Conservation (phyloP, 2,113 vertebrate genomes). For the Erinaceus europaeus region DNA sequence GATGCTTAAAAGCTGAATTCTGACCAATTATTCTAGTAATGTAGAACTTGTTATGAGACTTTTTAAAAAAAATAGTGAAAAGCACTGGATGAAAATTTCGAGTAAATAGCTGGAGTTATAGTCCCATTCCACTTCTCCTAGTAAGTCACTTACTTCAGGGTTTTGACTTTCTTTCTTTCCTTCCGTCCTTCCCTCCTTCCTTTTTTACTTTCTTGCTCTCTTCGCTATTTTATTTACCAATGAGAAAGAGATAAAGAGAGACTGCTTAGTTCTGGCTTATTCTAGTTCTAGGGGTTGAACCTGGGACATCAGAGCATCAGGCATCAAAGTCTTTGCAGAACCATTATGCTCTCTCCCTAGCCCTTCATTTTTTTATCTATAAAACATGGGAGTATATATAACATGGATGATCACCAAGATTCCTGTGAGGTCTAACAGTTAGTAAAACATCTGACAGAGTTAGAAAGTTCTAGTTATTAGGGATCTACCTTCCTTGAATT, state of each 20-base stretch:
- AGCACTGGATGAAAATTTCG: background rate
- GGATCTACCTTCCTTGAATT: background rate
- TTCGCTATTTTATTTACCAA: no score
- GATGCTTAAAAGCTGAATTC: background rate
- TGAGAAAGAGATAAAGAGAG: no score
- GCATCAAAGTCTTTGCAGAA: no score
- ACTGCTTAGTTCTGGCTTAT: no score
- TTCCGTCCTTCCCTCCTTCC: no score
- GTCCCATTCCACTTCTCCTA: rapidly evolving
- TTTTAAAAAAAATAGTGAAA: background rate
- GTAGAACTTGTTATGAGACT: background rate
- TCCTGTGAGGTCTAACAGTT: background rate
- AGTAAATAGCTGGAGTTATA: background rate
- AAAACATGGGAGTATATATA: background rate
- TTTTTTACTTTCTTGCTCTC: no score
- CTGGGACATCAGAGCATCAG: no score
- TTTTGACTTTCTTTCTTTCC: no score
- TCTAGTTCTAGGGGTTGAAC: no score
- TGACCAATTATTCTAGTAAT: background rate
- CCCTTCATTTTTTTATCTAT: background rate
- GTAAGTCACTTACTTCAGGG: background rate
- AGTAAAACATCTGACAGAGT: slow-evolving; percentile 9
- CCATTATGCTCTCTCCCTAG: no score
- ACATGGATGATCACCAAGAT: background rate
- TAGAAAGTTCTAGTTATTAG: background rate